Evolutionary conservation across 1,140 invertebrate genomes (phyloP).

Genomic region (Nasonia giraulti): DNA sequence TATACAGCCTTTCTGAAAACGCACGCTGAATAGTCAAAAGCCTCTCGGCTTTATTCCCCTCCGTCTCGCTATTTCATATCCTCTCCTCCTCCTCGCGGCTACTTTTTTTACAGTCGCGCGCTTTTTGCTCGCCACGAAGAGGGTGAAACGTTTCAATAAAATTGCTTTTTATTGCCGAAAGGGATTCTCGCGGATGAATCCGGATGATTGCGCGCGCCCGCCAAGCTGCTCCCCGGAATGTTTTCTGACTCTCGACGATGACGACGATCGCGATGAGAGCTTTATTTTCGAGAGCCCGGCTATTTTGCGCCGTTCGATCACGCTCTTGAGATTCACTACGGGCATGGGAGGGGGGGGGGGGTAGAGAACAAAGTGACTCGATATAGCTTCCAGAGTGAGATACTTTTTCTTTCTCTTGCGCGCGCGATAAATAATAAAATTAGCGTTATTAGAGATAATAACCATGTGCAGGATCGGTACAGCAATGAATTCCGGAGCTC

Average conservation of each 20-base stretch:
- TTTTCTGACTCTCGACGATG: background rate
- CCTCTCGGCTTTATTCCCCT: conserved; percentile 29
- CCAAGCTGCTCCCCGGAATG: background rate
- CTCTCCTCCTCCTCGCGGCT: background rate
- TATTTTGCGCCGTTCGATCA: no score
- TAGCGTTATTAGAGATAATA: background rate
- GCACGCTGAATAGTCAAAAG: conserved; percentile 64
- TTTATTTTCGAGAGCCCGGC: background rate
- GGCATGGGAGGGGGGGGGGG: background rate
- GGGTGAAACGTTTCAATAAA: conserved; percentile 49
- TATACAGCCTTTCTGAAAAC: conserved; percentile 54
- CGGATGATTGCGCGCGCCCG: conserved; percentile 4
- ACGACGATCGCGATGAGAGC: background rate
- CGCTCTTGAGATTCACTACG: background rate
- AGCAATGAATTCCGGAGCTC: background rate
- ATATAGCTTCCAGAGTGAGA: background rate
- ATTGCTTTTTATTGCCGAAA: conserved; percentile 33
- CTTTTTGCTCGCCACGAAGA: conserved; percentile 21
- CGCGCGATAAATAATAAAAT: no score
- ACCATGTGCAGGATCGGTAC: background rate
- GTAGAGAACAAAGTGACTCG: background rate
- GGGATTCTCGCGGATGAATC: conserved; percentile 35
- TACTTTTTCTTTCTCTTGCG: background rate
- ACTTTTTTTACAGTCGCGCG: conserved; percentile 1
- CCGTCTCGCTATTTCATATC: background rate